Evolutionary conservation across 2,797 vertebrate species (phyloP), one percentile per base, ranked within the genome.

Genomic region (Aphelocoma californica): DNA sequence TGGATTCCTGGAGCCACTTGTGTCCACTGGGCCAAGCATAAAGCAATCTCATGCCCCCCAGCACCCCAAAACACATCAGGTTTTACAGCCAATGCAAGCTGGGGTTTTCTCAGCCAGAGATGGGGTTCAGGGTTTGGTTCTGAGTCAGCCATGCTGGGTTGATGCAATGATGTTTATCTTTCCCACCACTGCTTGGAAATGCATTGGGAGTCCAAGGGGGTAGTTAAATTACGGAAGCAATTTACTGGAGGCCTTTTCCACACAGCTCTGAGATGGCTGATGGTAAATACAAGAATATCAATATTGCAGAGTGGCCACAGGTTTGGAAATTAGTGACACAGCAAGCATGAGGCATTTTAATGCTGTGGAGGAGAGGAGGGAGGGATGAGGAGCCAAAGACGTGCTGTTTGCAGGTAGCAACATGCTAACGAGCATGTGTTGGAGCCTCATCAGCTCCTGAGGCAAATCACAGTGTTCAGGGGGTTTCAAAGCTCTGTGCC

Each of bases 401-500:
- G 0, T 45, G 71, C 51, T 0, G 3, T 60, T 89, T 50, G 54
- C 90, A 90, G 73, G 88, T 69, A 79, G 69, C 58, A 48, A 38
- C 31, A 7, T 2, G 2, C 36, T 75, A 65, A 74, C 0, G 0
- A 90, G 83, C 0, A 0, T 19, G 2, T 12, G 14, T 26, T 4
- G 0, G 38, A 89, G 47, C n/a, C n/a, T 81, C 57, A 45, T 70
- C 74, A 74, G 14, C 75, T 91, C 53, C 75, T 2, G 18, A 78
- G 69, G 47, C 53, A 91, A 86, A 71, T 53, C 21, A 16, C 0
- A 1, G n/a, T 3, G 7, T 51, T 51, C 42, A 42, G 51, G 75
- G 47, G 38, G 25, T 66, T 87, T 87, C 78, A 80, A 67, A 83
- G 23, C 57, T 78, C 84, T 67, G 26, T 78, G 66, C 47, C 34